A percentile compares a stretch with the other conserved stretches of the same genome.
These are phyloP conservation scores for Bungarus multicinctus DNA, from an alignment of 2,113 vertebrate genomes.

Conservation along the genomic window DNA sequence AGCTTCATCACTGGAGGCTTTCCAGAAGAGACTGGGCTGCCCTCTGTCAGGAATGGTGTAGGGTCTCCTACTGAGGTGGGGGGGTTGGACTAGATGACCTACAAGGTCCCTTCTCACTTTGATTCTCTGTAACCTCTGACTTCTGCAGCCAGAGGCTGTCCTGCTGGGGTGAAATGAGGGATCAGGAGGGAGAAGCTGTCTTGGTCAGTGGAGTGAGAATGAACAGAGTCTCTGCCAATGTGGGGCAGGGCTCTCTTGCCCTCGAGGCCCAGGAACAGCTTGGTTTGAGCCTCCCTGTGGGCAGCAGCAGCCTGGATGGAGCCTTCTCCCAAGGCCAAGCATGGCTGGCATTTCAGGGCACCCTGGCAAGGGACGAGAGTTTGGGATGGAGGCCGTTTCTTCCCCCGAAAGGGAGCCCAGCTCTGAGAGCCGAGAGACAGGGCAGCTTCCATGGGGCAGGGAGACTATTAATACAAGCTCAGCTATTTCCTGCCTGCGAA, in stretches of 20 bases:
- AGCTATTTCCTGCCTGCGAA: neutral
- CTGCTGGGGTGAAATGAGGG: too few species aligned
- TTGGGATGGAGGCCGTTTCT: neutral
- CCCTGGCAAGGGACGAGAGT: neutral
- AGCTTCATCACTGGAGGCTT: too few species aligned
- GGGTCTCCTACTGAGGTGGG: too few species aligned
- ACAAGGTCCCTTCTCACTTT: too few species aligned
- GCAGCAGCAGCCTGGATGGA: neutral
- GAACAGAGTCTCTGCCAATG: neutral
- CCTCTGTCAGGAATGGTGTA: too few species aligned
- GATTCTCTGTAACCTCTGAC: too few species aligned
- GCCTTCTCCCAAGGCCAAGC: neutral
- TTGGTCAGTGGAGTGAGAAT: too few species aligned
- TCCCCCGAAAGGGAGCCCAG: neutral
- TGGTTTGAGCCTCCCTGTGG: neutral
- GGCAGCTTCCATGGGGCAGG: neutral
- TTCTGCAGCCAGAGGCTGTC: too few species aligned
- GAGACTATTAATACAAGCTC: neutral
- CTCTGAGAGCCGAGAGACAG: neutral
- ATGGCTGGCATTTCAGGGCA: neutral
- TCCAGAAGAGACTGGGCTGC: too few species aligned
- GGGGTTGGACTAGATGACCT: too few species aligned
- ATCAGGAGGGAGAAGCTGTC: too few species aligned
- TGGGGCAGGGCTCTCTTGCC: neutral
- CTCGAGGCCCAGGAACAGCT: neutral